A percentile compares a stretch with the other conserved stretches of the same genome.
Conservation (phyloP, 2,113 vertebrate species). For the Otocyon megalotis region DNA sequence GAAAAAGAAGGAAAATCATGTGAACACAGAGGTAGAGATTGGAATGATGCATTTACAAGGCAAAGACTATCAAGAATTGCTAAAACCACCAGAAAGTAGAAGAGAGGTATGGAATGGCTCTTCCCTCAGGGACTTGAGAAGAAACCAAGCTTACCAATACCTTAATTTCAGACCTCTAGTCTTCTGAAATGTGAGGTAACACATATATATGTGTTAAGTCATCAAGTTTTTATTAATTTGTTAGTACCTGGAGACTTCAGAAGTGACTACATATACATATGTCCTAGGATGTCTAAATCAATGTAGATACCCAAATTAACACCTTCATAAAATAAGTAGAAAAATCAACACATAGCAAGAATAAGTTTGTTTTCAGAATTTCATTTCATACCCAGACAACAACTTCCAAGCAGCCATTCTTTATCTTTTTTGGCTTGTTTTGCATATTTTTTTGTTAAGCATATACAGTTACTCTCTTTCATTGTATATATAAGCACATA, state of each 20-base stretch:
- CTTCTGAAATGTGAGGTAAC: not conserved
- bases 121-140: not conserved
- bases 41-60: not conserved
- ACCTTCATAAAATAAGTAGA: conserved; percentile 8
- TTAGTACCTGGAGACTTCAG: not conserved
- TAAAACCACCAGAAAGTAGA: not conserved
- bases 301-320: not conserved
- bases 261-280: not conserved
- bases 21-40: not conserved
- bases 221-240: not conserved
- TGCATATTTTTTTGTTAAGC: not conserved
- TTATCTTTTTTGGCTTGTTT: not conserved
- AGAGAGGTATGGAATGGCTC: not conserved
- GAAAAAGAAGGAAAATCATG: not conserved
- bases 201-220: conserved; percentile 1
- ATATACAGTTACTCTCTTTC: not conserved
- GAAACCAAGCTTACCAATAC: not conserved
- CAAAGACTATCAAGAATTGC: not conserved
- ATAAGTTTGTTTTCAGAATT: not conserved
- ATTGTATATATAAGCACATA: not conserved
- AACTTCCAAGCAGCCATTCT: not conserved
- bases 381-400: not conserved
- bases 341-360: not conserved
- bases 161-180: not conserved
- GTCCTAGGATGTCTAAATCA: conserved; percentile 26